These are phyloP conservation scores for Bradypodion ventrale DNA, from an alignment of 2,797 vertebrate species.

Conservation along the genomic window DNA sequence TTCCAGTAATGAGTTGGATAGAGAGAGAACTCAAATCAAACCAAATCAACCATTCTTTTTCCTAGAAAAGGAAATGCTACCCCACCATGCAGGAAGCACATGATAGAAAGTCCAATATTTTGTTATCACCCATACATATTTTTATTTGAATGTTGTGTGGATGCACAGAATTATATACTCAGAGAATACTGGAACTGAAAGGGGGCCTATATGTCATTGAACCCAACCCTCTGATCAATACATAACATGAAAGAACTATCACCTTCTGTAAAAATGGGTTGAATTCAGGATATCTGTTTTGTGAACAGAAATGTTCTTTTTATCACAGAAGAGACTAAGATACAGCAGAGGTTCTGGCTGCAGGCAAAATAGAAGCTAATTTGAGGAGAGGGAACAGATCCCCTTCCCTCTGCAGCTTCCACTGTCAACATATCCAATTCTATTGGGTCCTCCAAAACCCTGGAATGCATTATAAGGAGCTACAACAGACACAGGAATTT, in stretches of 20 bases:
- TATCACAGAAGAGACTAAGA: neutral
- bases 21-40: neutral
- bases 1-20: conserved; percentile 29
- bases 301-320: neutral
- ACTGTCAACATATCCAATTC: neutral
- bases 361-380: neutral
- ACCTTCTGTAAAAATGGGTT: conserved; percentile 39
- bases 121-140: neutral
- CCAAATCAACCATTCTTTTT: conserved; percentile 10
- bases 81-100: neutral
- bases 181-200: too few relatives aligned
- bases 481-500: too few relatives aligned
- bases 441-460: too few relatives aligned
- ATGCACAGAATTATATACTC: too few relatives aligned
- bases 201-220: too few relatives aligned
- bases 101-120: neutral
- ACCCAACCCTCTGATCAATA: too few relatives aligned
- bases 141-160: neutral
- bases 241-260: conserved; percentile 25
- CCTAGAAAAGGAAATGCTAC: neutral
- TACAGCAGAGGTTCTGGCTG: neutral
- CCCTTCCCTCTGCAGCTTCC: neutral
- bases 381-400: neutral
- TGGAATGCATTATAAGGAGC: too few relatives aligned
- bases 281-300: neutral